Conservation (phyloP, 2,888 invertebrate genomes). For the Cryptocephalus primarius region DNA sequence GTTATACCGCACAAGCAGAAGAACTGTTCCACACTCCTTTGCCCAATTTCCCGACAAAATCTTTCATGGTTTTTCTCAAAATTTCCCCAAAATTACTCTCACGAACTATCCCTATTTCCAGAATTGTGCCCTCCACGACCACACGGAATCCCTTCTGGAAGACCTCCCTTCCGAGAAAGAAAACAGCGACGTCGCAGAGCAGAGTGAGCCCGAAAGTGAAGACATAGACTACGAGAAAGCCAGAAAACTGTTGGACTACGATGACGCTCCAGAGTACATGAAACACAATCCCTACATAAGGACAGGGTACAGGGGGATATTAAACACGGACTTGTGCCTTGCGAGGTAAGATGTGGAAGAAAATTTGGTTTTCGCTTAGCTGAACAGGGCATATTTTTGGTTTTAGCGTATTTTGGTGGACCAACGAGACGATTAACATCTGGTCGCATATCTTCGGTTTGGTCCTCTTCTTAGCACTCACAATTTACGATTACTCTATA, state of each 20-base stretch:
- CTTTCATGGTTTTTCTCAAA: no score
- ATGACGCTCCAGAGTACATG: constrained; percentile 67
- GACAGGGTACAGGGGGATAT: constrained; percentile 72
- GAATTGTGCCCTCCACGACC: constrained; percentile 12
- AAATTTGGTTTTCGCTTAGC: constrained; percentile 4
- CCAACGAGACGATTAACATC: constrained; percentile 94
- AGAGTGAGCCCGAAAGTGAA: constrained; percentile 4
- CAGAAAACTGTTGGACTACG: constrained; percentile 33
- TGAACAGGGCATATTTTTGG: no score
- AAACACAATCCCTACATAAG: constrained; percentile 80
- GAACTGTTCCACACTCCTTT: no score
- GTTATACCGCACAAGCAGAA: no score
- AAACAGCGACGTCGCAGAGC: constrained; percentile 1
- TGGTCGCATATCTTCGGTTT: constrained; percentile 92
- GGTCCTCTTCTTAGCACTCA: constrained; percentile 70
- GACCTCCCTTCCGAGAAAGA: constrained; percentile 11
- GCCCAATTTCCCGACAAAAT: no score
- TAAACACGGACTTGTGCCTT: constrained; percentile 73
- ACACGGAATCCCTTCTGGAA: constrained; percentile 20
- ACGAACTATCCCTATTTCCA: constrained; percentile 4
- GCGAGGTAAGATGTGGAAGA: constrained; percentile 55
- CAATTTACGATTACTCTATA: constrained; percentile 72
- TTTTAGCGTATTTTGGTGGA: constrained; percentile 86
- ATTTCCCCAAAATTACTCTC: no score
- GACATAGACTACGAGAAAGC: constrained; percentile 21